These are phyloP conservation scores for Okapia johnstoni DNA, from an alignment of 2,113 vertebrate genomes.

Conservation along the genomic window DNA sequence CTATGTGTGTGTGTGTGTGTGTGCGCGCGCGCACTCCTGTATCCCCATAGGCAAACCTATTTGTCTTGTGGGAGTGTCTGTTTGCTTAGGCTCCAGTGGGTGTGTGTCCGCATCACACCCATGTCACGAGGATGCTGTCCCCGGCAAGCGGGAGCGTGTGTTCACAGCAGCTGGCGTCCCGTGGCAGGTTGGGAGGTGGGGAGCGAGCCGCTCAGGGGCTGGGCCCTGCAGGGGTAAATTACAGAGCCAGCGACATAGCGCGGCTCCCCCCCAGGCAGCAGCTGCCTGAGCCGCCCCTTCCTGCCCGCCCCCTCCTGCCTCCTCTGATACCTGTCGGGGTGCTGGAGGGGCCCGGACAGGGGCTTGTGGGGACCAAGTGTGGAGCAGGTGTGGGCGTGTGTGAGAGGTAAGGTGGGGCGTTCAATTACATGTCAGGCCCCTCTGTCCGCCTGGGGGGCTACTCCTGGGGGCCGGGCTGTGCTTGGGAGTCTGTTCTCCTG, in stretches of 20 bases:
- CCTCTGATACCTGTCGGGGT: neutral
- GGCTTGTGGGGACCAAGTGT: neutral
- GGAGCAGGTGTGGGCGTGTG: neutral
- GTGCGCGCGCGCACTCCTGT: too few species aligned
- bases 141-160: fast-evolving
- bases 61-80: neutral
- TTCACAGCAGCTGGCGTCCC: neutral
- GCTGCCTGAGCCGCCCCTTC: neutral
- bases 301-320: fast-evolving
- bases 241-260: neutral
- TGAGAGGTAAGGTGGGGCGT: neutral
- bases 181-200: neutral
- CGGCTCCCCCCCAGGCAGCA: neutral
- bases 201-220: neutral
- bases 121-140: fast-evolving
- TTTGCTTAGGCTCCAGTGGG: neutral
- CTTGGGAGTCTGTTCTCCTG: neutral
- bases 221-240: neutral
- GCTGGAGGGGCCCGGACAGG: neutral
- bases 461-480: neutral
- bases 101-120: neutral
- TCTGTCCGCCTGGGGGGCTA: neutral
- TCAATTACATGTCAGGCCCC: neutral
- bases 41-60: too few species aligned
- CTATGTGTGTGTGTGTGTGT: neutral